Evolutionary conservation across 1,140 invertebrate genomes (phyloP), one percentile per base, ranked within the genome.

Genomic region (Leptestheria dahalacensis): DNA sequence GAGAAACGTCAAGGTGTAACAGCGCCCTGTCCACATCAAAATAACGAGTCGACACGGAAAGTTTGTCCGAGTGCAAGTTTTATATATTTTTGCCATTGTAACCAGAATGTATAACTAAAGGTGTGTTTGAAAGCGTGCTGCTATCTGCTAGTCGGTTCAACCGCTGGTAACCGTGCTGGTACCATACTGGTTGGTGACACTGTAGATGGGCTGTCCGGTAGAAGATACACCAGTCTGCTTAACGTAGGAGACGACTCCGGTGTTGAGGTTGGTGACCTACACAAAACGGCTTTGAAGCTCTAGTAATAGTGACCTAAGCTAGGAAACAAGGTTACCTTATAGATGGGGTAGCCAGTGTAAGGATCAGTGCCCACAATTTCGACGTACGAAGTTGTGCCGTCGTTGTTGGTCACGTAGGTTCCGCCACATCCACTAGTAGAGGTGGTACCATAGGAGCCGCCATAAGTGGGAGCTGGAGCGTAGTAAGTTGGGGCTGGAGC

Each of bases 181-280:
- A 6, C 49, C n/a, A 20, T 50, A 50, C 23, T 50, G 49, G 23
- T 50, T 50, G 49, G 49, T 50, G 6, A 50, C 49, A 18, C n/a
- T 50, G n/a, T 20, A 20, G 49, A 50, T 50, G 6, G 49, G 49
- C 49, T 50, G 49, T 9, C 49, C 49, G 18, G 49, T 50, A 4
- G 49, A 20, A 18, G 49, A 9, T 50, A 50, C 49, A 50, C 49
- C 49, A 50, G 49, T 50, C 49, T 50, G 49, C n/a, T n/a, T 20
- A 10, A 50, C 49, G 49, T 50, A 50, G 10, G 49, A 20, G 18
- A 50, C 49, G 10, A 18, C 49, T 50, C 49, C 49, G 21, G 49
- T 50, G 49, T 50, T 50, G 6, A 50, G 10, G 49, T 50, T 50
- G 10, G 49, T 50, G 18, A 50, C 49, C 49, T 50, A 24, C n/a